Evolutionary conservation across 2,797 vertebrate genomes (phyloP).

Genomic region (Kryptolebias ocellatus): DNA sequence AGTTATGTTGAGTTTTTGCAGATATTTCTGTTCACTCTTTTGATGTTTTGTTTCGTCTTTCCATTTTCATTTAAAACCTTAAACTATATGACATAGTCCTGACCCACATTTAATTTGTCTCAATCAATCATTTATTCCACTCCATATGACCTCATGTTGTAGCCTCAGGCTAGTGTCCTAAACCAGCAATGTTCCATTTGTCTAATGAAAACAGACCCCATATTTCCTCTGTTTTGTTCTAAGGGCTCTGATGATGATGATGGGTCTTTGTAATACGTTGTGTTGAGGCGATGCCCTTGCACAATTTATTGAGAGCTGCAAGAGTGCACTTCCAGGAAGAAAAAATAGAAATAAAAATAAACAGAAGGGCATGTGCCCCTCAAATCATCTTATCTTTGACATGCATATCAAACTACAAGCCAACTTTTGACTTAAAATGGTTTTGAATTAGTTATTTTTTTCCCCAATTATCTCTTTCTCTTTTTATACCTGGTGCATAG

Average conservation of each 20-base stretch:
- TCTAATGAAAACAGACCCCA: constrained; percentile 77
- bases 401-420: constrained; percentile 16
- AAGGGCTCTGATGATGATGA: constrained; percentile 57
- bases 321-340: constrained; percentile 45
- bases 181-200: constrained; percentile 74
- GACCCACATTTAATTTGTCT: constrained; percentile 66
- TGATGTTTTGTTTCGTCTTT: constrained; percentile 11
- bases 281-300: constrained; percentile 52
- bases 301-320: constrained; percentile 60
- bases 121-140: constrained; percentile 67
- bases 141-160: constrained; percentile 58
- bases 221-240: constrained; percentile 65
- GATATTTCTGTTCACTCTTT: constrained; percentile 36
- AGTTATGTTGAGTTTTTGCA: constrained; percentile 8
- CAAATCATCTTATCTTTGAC: constrained; percentile 28
- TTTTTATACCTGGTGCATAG: neutral
- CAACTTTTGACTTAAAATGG: constrained; percentile 10
- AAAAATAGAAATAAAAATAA: constrained; percentile 41
- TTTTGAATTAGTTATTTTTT: constrained; percentile 3
- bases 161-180: constrained; percentile 49
- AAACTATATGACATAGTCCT: constrained; percentile 57
- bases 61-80: constrained; percentile 25
- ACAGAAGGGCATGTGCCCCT: constrained; percentile 30
- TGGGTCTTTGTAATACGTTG: constrained; percentile 67
- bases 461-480: no score